These are phyloP conservation scores for Gastrophryne carolinensis DNA, from an alignment of 2,797 vertebrate species.

Conservation along the genomic window DNA sequence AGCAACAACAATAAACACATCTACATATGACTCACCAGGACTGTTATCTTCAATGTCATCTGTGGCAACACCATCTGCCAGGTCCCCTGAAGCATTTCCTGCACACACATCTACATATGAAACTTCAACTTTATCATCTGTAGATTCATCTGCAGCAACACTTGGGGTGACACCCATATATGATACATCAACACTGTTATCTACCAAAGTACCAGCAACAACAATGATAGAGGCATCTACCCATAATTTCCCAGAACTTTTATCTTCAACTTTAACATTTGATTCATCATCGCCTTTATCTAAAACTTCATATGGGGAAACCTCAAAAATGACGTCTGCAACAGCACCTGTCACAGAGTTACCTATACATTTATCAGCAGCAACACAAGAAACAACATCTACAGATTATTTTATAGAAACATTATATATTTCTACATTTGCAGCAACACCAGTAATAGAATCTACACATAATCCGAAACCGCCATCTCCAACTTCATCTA, in stretches of 20 bases:
- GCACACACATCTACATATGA: neutral
- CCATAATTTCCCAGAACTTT: neutral
- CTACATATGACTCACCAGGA: neutral
- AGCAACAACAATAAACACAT: neutral
- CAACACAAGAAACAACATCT: neutral
- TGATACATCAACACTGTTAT: accelerated
- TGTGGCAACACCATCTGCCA: neutral
- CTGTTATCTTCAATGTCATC: neutral
- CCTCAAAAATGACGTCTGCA: too few species aligned
- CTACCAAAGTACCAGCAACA: too few species aligned
- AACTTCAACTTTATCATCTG: neutral
- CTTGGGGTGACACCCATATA: neutral
- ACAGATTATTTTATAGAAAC: too few species aligned
- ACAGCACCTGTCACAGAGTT: too few species aligned
- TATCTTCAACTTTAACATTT: too few species aligned
- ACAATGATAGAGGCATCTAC: neutral
- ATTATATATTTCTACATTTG: neutral
- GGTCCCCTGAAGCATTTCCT: neutral
- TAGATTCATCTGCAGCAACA: neutral
- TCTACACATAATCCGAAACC: neutral
- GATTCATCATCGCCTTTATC: too few species aligned
- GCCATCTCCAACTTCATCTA: neutral
- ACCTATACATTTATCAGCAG: too few species aligned
- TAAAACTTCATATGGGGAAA: too few species aligned
- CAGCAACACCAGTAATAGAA: neutral